A percentile compares a stretch with the other conserved stretches of the same genome.
These are phyloP conservation scores for Lasioglossum lativentre DNA, from an alignment of 2,888 invertebrate genomes.

Conservation along the genomic window DNA sequence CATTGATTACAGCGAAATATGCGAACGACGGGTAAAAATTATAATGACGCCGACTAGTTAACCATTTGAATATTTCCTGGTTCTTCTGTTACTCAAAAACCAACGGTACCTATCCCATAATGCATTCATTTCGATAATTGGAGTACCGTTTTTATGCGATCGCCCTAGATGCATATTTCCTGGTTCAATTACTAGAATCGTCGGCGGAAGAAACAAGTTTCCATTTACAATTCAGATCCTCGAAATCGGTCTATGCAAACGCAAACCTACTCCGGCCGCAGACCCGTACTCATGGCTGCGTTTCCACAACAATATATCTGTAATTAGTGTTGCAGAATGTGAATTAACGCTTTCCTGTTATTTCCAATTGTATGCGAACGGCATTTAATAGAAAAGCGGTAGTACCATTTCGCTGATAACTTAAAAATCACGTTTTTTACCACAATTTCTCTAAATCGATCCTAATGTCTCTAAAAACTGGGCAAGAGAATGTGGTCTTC, in stretches of 20 bases:
- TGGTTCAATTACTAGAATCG: background rate
- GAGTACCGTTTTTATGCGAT: background rate
- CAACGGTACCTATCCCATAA: background rate
- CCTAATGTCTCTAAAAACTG: background rate
- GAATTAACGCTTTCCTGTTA: background rate
- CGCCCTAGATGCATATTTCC: too few relatives aligned
- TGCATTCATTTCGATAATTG: background rate
- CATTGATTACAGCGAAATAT: background rate
- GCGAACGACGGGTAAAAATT: background rate
- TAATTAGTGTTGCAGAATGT: background rate
- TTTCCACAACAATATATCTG: background rate
- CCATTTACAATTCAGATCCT: background rate
- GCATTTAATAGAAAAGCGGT: background rate
- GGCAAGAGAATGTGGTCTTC: background rate
- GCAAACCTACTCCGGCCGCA: background rate
- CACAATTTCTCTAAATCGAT: background rate
- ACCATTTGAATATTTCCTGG: background rate
- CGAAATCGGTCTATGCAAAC: background rate
- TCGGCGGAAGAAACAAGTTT: background rate
- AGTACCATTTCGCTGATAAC: background rate
- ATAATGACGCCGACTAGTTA: background rate
- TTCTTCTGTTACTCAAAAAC: background rate
- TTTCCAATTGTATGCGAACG: background rate
- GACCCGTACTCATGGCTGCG: background rate
- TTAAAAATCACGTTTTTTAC: background rate